Conservation (phyloP, 2,888 invertebrate genomes). For the Phalera bucephala region DNA sequence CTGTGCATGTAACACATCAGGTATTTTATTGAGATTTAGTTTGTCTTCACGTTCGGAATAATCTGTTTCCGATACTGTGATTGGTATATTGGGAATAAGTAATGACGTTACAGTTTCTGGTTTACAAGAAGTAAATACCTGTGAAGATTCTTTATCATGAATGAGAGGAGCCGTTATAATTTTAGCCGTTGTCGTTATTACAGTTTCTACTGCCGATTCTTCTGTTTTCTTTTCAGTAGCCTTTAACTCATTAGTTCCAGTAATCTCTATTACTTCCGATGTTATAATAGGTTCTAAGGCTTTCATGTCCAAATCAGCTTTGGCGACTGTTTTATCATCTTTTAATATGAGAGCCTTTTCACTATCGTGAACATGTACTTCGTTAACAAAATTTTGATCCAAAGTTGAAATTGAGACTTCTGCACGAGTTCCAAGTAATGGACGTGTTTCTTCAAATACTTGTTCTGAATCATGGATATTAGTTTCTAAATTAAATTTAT, state of each 20-base stretch:
- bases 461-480: constrained; percentile 84
- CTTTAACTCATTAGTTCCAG: constrained; percentile 72
- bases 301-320: constrained; percentile 83
- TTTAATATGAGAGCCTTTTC: constrained; percentile 82
- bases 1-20: constrained; percentile 44
- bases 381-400: constrained; percentile 82
- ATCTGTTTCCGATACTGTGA: constrained; percentile 85
- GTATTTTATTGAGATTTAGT: constrained; percentile 57
- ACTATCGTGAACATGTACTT: constrained; percentile 85
- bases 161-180: constrained; percentile 83
- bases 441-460: constrained; percentile 65
- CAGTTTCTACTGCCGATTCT: constrained; percentile 60
- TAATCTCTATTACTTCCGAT: constrained; percentile 77
- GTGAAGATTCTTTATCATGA: constrained; percentile 85
- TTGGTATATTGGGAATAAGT: constrained; percentile 83
- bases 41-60: constrained; percentile 85
- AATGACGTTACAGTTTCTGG: constrained; percentile 65
- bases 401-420: constrained; percentile 77
- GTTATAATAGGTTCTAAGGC: constrained; percentile 84
- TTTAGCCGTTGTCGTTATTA: constrained; percentile 86
- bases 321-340: constrained; percentile 72
- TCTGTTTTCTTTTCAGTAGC: constrained; percentile 72
- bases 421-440: constrained; percentile 66
- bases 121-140: constrained; percentile 46
- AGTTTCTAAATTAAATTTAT: constrained; percentile 83